A percentile compares a stretch with the other conserved stretches of the same genome.
phyloP scores from a whole-genome alignment of 2,113 vertebrate genomes.

The Corythaeola cristata region DNA sequence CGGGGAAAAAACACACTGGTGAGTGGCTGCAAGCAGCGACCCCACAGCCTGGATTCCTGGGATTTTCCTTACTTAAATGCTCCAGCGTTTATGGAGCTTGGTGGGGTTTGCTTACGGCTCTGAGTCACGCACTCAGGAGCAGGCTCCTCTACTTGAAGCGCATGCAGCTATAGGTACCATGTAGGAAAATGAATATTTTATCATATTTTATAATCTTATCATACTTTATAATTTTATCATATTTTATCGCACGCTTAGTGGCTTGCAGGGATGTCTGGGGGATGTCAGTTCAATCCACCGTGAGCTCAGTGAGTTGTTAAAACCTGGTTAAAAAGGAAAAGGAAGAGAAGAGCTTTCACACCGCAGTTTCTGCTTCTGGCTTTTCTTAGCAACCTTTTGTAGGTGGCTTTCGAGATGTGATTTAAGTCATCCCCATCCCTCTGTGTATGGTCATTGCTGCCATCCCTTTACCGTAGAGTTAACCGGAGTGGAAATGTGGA shows the following conservation, averaged over 20 bases:
- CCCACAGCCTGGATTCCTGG: not conserved
- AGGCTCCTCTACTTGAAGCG: not conserved
- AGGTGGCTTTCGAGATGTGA: not conserved
- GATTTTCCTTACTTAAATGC: not conserved
- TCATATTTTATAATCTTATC: not conserved
- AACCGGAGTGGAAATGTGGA: not conserved
- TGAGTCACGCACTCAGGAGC: not conserved
- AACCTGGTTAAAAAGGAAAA: not conserved
- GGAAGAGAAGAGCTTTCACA: not conserved
- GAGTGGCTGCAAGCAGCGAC: fast-evolving
- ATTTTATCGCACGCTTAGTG: not conserved
- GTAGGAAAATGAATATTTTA: not conserved
- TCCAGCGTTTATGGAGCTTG: not conserved
- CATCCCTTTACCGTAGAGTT: not conserved
- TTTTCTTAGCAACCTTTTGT: not conserved
- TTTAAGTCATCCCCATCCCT: not conserved
- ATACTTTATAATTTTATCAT: not conserved
- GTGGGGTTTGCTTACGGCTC: not conserved
- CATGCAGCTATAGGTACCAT: not conserved
- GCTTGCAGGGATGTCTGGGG: not conserved
- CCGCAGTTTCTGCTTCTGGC: not conserved
- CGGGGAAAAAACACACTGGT: not conserved
- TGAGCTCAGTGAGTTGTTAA: not conserved
- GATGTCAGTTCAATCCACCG: not conserved
- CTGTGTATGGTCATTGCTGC: not conserved